Conservation (phyloP, 2,797 vertebrate genomes). For the Dipus sagitta region DNA sequence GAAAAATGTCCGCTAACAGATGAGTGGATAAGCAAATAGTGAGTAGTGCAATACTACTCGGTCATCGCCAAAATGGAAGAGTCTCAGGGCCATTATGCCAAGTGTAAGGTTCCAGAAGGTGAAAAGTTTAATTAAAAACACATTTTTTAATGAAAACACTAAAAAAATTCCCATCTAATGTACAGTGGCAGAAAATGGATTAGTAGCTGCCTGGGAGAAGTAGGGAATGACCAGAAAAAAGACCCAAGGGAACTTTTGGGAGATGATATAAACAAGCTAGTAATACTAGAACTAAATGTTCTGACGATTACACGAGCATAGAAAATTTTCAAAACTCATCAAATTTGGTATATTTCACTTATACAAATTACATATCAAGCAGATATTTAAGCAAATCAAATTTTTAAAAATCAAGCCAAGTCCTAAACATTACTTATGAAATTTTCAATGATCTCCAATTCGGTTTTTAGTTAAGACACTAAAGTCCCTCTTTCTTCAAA, state of each 20-base stretch:
- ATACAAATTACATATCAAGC: constrained; percentile 30
- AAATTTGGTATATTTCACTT: constrained; percentile 29
- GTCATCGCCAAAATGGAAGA: not conserved
- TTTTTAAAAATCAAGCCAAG: constrained; percentile 8
- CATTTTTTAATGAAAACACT: not conserved
- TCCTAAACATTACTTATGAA: constrained; percentile 10
- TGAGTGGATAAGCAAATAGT: not conserved
- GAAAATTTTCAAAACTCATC: constrained; percentile 34
- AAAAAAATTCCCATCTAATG: not conserved
- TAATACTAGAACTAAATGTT: not conserved
- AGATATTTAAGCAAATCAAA: constrained; percentile 34
- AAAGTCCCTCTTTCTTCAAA: constrained; percentile 57
- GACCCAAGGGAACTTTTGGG: not conserved
- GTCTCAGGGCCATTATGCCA: not conserved
- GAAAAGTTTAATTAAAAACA: not conserved
- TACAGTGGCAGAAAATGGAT: not conserved
- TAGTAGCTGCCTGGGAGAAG: not conserved
- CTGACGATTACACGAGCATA: not conserved
- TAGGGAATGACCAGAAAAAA: not conserved
- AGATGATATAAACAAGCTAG: not conserved
- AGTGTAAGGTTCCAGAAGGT: not conserved
- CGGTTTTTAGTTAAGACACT: constrained; percentile 23
- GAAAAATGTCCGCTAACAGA: not conserved
- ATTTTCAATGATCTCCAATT: constrained; percentile 41
- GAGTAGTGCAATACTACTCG: not conserved